Evolutionary conservation across 2,888 invertebrate species (phyloP).

Genomic region (Scelioninae gen. 1): DNA sequence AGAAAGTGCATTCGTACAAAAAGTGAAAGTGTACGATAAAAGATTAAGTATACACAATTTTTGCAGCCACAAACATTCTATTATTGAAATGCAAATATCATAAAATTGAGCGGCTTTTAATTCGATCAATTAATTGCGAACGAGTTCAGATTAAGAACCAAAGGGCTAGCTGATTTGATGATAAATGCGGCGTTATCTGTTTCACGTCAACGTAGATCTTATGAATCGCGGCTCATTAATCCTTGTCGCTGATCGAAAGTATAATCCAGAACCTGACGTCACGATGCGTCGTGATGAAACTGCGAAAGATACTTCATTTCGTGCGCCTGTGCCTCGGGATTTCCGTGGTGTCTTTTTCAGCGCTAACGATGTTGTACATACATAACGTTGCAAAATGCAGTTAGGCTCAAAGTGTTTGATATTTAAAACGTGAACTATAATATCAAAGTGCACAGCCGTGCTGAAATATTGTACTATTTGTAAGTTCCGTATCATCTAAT

Average conservation of each 20-base stretch:
- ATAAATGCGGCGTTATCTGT: conserved; percentile 20
- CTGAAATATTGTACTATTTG: too few species aligned
- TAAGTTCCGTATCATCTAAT: too few species aligned
- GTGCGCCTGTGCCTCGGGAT: conserved; percentile 11
- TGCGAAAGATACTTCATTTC: conserved; percentile 37
- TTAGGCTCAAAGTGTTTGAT: conserved; percentile 31
- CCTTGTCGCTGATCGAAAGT: conserved; percentile 49
- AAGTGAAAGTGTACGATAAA: conserved; percentile 57
- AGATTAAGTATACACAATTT: conserved; percentile 27
- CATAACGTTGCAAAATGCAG: conserved; percentile 14
- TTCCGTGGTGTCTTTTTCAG: conserved; percentile 38
- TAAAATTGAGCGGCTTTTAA: conserved; percentile 5
- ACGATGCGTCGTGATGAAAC: conserved; percentile 60
- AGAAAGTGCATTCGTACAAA: conserved; percentile 49
- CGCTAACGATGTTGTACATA: conserved; percentile 21
- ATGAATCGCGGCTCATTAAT: conserved; percentile 41
- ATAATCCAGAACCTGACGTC: conserved; percentile 40
- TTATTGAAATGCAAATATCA: conserved; percentile 17
- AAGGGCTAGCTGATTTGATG: conserved; percentile 33
- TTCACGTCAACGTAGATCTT: conserved; percentile 4
- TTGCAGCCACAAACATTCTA: conserved; percentile 21
- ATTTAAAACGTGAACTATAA: conserved; percentile 25
- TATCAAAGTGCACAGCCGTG: conserved; percentile 6
- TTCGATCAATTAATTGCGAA: conserved; percentile 6
- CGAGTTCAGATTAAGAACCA: neutral